Percentiles rank a stretch among this genome's conserved stretches.
These are phyloP conservation scores for Chelonus formosanus DNA, from an alignment of 2,888 invertebrate species.

Conservation along the genomic window DNA sequence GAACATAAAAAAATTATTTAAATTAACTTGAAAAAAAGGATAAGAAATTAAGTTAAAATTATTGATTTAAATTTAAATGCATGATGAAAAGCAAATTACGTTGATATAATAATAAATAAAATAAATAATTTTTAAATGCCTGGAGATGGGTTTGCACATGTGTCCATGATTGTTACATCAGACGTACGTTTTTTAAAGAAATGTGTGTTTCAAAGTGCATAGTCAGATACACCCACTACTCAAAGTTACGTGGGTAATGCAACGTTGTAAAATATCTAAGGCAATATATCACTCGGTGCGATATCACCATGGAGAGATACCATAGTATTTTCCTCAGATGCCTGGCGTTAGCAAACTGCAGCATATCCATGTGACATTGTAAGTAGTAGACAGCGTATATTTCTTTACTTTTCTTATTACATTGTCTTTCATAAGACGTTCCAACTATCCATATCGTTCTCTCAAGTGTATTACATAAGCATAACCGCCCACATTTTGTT, in stretches of 20 bases:
- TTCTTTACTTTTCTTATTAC: conserved; percentile 33
- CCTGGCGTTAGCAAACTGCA: conserved; percentile 42
- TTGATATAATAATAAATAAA: too few species aligned
- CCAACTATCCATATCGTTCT: too few species aligned
- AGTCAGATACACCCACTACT: conserved; percentile 46
- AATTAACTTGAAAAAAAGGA: too few species aligned
- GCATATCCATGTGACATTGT: conserved; percentile 8
- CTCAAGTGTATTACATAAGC: too few species aligned
- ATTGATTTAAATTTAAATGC: too few species aligned
- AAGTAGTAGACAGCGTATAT: conserved; percentile 8
- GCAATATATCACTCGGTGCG: conserved; percentile 56
- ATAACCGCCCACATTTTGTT: too few species aligned
- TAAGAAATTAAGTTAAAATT: too few species aligned
- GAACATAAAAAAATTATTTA: too few species aligned
- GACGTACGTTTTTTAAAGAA: not conserved
- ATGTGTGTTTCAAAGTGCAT: conserved; percentile 9
- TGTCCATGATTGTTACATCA: conserved; percentile 4
- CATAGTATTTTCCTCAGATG: conserved; percentile 51
- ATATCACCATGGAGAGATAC: conserved; percentile 55
- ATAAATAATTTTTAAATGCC: too few species aligned
- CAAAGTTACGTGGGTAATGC: conserved; percentile 45
- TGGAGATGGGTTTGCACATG: too few species aligned
- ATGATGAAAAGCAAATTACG: too few species aligned
- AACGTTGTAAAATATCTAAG: conserved; percentile 55
- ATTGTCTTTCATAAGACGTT: conserved; percentile 25